Evolutionary conservation across 2,113 vertebrate genomes (phyloP).

Genomic region (Sceloporus undulatus): DNA sequence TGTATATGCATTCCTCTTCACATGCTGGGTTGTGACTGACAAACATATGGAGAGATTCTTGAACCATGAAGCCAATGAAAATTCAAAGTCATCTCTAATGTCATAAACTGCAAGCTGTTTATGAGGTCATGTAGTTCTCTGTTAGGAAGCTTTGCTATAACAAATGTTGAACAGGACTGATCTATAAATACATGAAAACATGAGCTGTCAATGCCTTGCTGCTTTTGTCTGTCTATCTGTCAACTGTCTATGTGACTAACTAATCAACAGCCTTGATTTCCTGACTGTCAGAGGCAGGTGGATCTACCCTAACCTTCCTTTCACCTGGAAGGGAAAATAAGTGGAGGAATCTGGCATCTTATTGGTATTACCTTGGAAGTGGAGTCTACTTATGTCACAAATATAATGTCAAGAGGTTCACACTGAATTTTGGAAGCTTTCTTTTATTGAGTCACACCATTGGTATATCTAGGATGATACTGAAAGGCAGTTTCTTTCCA

Average conservation of each 20-base stretch:
- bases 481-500: background rate
- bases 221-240: background rate
- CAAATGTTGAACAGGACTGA: background rate
- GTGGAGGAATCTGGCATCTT: too few species aligned
- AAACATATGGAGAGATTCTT: background rate
- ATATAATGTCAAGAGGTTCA: too few species aligned
- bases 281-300: background rate
- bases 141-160: background rate
- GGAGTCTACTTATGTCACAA: too few species aligned
- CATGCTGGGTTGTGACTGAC: background rate
- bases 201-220: background rate
- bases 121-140: background rate
- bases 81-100: background rate
- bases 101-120: background rate
- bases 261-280: background rate
- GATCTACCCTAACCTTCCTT: too few species aligned
- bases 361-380: too few species aligned
- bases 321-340: background rate
- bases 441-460: too few species aligned
- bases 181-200: background rate
- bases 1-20: background rate
- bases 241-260: background rate
- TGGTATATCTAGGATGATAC: too few species aligned
- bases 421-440: too few species aligned
- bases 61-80: background rate